Evolutionary conservation across 2,797 vertebrate species (phyloP).

Genomic region (Taenioides sp.): DNA sequence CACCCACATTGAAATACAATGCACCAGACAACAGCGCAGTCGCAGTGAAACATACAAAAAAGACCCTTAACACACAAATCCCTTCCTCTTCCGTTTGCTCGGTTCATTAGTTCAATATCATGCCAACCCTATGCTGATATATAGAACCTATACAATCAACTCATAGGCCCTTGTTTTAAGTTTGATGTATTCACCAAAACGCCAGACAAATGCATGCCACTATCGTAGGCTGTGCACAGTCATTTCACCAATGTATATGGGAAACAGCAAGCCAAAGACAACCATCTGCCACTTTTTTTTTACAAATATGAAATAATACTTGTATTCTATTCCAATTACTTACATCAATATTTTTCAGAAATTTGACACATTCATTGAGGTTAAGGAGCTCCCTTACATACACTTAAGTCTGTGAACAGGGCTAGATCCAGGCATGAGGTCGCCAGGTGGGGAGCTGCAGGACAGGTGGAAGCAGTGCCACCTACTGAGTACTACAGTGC

Average conservation of each 20-base stretch:
- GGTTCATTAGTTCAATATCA: no score
- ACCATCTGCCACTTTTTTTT: background rate
- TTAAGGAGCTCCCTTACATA: background rate
- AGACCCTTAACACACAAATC: no score
- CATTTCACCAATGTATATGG: background rate
- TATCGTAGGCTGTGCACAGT: background rate
- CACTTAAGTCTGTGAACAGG: conserved; percentile 26
- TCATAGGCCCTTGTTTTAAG: no score
- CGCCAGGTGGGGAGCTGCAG: conserved; percentile 51
- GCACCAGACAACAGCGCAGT: no score
- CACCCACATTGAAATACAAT: no score
- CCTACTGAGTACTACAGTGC: conserved; percentile 12
- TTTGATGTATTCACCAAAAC: background rate
- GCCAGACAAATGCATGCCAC: background rate
- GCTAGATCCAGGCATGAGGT: conserved; percentile 52
- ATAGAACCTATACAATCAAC: no score
- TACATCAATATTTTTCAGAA: background rate
- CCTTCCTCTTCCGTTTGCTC: no score
- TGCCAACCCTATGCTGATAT: no score
- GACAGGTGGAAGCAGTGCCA: conserved; percentile 15
- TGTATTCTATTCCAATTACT: background rate
- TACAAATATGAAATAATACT: no score
- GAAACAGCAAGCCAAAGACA: background rate
- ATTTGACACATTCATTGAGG: background rate
- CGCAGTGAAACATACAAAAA: no score